Evolutionary conservation across 2,888 invertebrate genomes (phyloP).

Genomic region (Brachypterus glaber): DNA sequence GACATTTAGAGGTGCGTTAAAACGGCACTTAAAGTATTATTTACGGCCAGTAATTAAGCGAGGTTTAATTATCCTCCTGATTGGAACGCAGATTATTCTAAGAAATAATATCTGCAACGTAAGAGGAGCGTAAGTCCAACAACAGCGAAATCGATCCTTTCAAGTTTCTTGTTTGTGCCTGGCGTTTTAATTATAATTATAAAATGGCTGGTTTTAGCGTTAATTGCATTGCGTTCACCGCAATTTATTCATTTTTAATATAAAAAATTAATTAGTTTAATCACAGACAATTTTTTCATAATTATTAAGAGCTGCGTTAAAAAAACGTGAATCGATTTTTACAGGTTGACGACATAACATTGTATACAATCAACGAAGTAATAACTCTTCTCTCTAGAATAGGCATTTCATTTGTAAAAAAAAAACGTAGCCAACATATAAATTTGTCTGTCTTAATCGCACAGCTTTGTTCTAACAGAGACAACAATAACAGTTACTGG

Average conservation of each 20-base stretch:
- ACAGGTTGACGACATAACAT: no score
- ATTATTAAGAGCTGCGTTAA: not conserved
- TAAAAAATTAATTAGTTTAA: constrained; percentile 15
- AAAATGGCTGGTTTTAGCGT: constrained; percentile 16
- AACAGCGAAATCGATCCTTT: constrained; percentile 22
- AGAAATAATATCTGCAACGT: constrained; percentile 29
- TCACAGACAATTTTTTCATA: constrained; percentile 5
- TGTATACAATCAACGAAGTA: no score
- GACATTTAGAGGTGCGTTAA: constrained; percentile 42
- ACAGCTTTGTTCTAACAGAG: no score
- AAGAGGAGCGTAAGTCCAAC: constrained; percentile 9
- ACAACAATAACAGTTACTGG: no score
- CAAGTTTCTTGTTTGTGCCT: constrained; percentile 11
- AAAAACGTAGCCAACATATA: no score
- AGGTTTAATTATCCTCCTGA: constrained; percentile 39
- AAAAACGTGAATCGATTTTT: no score
- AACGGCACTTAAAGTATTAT: constrained; percentile 43
- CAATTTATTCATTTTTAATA: constrained; percentile 15
- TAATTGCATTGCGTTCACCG: not conserved
- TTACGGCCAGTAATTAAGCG: constrained; percentile 42
- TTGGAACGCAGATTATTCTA: constrained; percentile 38
- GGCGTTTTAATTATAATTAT: constrained; percentile 21
- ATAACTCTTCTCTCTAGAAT: no score
- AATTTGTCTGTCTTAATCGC: no score
- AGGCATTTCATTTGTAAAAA: no score